Conservation (phyloP, 1,140 invertebrate species). For the Coelopa frigida region DNA sequence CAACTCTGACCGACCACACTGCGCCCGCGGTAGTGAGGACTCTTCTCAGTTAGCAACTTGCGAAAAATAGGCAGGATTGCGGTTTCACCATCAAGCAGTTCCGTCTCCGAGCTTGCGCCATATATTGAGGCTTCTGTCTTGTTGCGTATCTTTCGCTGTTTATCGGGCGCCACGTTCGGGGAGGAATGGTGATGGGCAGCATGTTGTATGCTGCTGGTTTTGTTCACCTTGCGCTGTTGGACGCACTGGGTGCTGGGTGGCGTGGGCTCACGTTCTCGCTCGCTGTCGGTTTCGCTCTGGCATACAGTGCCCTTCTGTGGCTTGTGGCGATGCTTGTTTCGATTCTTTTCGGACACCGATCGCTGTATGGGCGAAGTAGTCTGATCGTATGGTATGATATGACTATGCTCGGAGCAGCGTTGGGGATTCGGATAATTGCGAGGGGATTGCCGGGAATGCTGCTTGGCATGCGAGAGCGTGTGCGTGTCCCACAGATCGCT, state of each 20-base stretch:
- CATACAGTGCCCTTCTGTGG: conserved; percentile 49
- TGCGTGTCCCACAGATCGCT: conserved; percentile 57
- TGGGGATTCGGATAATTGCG: conserved; percentile 40
- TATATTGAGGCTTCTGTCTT: conserved; percentile 51
- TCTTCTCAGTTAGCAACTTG: conserved; percentile 73
- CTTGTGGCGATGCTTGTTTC: conserved; percentile 44
- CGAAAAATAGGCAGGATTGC: conserved; percentile 87
- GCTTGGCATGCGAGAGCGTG: conserved; percentile 53
- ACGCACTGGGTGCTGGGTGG: conserved; percentile 26
- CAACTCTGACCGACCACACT: conserved; percentile 66
- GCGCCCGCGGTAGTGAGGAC: conserved; percentile 39
- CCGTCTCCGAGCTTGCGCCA: conserved; percentile 74
- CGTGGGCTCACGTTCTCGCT: conserved; percentile 44
- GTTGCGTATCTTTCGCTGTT: conserved; percentile 36
- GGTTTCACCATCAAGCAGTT: conserved; percentile 63
- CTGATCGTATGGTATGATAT: conserved; percentile 34
- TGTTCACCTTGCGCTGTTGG: conserved; percentile 31
- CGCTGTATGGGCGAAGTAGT: conserved; percentile 50
- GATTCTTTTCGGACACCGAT: conserved; percentile 54
- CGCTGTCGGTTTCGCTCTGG: conserved; percentile 47
- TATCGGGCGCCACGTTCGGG: conserved; percentile 41
- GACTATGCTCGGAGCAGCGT: conserved; percentile 38
- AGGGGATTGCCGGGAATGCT: conserved; percentile 47
- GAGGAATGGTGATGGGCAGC: conserved; percentile 43
- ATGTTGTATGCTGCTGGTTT: conserved; percentile 38